These are phyloP conservation scores for Drosophila watanabei DNA, from an alignment of 1,140 invertebrate genomes.

Conservation along the genomic window DNA sequence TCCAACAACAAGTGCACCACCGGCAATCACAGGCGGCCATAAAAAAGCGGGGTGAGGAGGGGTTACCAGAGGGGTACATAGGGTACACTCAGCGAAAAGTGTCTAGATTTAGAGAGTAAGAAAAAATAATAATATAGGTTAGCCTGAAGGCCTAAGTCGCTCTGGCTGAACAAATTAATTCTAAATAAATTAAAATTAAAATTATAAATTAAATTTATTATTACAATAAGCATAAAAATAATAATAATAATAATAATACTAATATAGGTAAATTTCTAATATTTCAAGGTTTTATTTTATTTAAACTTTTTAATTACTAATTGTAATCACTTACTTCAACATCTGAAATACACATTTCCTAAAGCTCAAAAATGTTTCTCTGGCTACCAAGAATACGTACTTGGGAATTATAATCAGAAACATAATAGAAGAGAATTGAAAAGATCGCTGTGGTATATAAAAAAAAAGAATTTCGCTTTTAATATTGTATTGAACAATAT, in stretches of 20 bases:
- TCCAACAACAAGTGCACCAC: constrained; percentile 49
- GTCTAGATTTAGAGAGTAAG: no score
- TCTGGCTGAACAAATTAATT: no score
- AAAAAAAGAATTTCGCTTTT: neutral
- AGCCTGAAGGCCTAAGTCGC: no score
- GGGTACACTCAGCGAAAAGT: neutral
- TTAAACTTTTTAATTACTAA: neutral
- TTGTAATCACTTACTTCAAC: neutral
- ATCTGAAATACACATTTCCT: no score
- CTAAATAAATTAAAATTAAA: no score
- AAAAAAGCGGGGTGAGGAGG: neutral
- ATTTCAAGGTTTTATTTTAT: neutral
- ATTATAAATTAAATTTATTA: no score
- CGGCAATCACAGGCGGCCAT: constrained; percentile 34
- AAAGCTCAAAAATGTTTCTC: neutral
- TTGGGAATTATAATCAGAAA: neutral
- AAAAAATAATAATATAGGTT: no score
- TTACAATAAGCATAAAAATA: no score
- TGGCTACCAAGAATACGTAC: neutral
- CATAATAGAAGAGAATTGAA: no score
- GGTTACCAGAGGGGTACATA: constrained; percentile 4
- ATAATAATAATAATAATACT: no score
- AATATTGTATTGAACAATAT: neutral
- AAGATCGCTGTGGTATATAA: no score
- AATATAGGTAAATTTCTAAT: neutral